Conservation (phyloP, 2,113 vertebrate genomes). For the Sinosuthora webbiana region DNA sequence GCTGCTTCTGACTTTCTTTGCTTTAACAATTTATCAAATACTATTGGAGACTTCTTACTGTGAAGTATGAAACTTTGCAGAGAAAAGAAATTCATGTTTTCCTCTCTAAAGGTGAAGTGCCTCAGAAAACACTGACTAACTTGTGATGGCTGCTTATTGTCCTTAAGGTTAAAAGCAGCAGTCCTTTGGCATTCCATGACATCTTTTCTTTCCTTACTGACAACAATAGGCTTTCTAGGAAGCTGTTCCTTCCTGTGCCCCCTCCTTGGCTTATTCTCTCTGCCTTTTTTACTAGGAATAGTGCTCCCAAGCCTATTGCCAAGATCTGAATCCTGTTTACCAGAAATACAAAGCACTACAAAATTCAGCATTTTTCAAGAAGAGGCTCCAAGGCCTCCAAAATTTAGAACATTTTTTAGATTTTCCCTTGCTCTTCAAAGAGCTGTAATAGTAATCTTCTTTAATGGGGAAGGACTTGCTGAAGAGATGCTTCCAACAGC, state of each 20-base stretch:
- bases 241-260: neutral
- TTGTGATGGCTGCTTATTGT: neutral
- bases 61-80: neutral
- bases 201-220: neutral
- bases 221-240: neutral
- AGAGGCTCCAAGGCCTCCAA: neutral
- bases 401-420: neutral
- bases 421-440: neutral
- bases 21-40: neutral
- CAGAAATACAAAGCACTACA: neutral
- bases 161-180: neutral
- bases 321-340: neutral
- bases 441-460: neutral
- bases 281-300: neutral
- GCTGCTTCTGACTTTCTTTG: neutral
- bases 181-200: neutral
- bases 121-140: neutral
- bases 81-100: neutral
- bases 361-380: neutral
- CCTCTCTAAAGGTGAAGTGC: neutral
- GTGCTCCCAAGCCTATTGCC: neutral
- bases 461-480: neutral
- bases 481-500: neutral
- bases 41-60: neutral
- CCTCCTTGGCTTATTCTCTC: neutral